A percentile compares a stretch with the other conserved stretches of the same genome.
phyloP scores from a whole-genome alignment of 2,888 invertebrate genomes.

The Poecilus cupreus region DNA sequence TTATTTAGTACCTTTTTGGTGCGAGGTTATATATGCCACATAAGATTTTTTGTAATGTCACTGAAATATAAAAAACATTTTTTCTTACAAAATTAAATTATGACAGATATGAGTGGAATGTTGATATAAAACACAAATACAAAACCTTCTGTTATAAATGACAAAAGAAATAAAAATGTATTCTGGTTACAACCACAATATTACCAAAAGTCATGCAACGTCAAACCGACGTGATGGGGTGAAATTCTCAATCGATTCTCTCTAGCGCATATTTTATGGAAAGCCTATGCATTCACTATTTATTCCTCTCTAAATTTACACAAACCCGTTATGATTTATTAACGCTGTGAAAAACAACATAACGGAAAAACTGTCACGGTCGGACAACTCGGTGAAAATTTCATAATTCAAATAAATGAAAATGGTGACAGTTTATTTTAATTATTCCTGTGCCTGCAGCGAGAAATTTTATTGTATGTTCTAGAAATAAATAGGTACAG shows the following conservation, averaged over 20 bases:
- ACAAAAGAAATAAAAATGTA: background rate
- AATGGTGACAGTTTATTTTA: background rate
- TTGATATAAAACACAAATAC: background rate
- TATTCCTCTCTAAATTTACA: constrained; percentile 31
- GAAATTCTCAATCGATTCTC: constrained; percentile 10
- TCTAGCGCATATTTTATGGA: background rate
- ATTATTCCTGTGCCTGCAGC: background rate
- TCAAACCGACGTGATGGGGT: background rate
- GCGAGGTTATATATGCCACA: too few species aligned
- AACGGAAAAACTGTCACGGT: background rate
- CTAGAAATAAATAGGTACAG: too few species aligned
- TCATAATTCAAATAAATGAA: background rate
- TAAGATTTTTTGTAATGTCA: too few species aligned
- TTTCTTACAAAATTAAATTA: constrained; percentile 3
- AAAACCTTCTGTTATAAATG: background rate
- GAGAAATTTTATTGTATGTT: too few species aligned
- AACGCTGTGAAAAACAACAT: background rate
- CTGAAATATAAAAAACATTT: background rate
- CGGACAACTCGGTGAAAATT: background rate
- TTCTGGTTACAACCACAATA: background rate
- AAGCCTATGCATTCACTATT: constrained; percentile 6
- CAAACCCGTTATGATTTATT: constrained; percentile 30
- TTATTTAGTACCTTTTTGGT: too few species aligned
- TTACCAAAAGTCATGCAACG: constrained; percentile 17
- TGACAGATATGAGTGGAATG: background rate